These are phyloP conservation scores for Portevinia maculata DNA, from an alignment of 2,888 invertebrate genomes.

Conservation along the genomic window DNA sequence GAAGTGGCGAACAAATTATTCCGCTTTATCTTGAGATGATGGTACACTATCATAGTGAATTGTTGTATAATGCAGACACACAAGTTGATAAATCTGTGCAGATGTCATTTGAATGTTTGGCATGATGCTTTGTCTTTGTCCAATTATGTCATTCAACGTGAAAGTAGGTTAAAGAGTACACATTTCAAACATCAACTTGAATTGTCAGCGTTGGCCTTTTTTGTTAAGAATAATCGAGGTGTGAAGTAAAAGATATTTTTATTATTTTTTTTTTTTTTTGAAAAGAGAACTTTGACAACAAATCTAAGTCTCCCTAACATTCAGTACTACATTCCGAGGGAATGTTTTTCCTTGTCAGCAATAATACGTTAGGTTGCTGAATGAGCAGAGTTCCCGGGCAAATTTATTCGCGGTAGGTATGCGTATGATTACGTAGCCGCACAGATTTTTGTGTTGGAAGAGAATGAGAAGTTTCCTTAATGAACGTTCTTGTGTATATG, in stretches of 20 bases:
- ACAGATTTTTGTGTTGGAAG: too few relatives aligned
- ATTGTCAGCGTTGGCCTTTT: constrained; percentile 9
- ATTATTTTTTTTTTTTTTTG: neutral
- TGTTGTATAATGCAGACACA: constrained; percentile 42
- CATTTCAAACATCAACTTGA: neutral
- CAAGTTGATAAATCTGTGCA: constrained; percentile 48
- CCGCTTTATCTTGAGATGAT: constrained; percentile 12
- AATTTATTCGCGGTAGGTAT: too few relatives aligned
- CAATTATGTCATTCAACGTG: constrained; percentile 9
- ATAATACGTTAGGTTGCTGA: too few relatives aligned
- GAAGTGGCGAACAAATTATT: neutral
- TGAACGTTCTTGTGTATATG: too few relatives aligned
- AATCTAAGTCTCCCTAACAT: neutral
- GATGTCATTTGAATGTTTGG: constrained; percentile 40
- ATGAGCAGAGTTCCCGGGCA: too few relatives aligned
- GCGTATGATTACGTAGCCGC: too few relatives aligned
- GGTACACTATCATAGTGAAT: neutral
- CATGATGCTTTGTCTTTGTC: neutral
- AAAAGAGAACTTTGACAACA: neutral
- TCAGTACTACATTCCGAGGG: too few relatives aligned
- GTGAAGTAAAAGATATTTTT: neutral
- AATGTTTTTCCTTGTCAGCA: too few relatives aligned
- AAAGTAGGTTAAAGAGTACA: neutral
- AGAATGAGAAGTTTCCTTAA: too few relatives aligned
- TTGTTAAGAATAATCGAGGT: constrained; percentile 20